Evolutionary conservation across 2,888 invertebrate species (phyloP), one percentile per base, ranked within the genome.

Genomic region (Lapara coniferarum): DNA sequence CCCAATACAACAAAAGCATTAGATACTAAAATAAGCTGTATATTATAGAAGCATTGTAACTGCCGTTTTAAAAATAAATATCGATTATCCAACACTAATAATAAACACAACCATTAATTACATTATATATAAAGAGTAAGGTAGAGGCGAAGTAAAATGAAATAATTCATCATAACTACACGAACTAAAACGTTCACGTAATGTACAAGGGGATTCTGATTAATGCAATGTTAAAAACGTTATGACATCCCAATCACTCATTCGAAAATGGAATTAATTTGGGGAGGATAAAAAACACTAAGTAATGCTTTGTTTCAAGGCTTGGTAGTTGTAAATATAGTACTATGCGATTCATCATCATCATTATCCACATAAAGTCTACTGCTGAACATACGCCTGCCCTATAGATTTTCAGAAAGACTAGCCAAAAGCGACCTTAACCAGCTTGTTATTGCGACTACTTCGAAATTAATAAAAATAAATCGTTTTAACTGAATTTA

Each of bases 221-320:
- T 46, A 49, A 63, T 63, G 63, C 16, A 49, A 63, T 19, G 46
- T 63, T 63, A 63, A 63, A 63, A 63, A 63, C 63, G 63, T 63
- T 63, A 63, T 63, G 63, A 49, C 63, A 63, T 8, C 10, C 49
- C 12, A 63, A 63, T 63, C 63, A 63, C 16, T 63, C 63, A 63
- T 63, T 49, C 46, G 49, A 63, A 53, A 63, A 63, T 49, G 63
- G 63, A 63, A 63, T 63, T 63, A 63, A 63, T 63, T 63, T 63
- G 19, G 63, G 63, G 49, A 19, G 49, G 3, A 2, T 2, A 25
- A 59, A 49, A 49, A 63, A 49, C 49, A 19, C 10, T 49, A 57
- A 58, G 30, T 19, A 63, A 49, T 19, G 63, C 37, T 58, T 58
- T 58, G 57, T 58, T 58, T 56, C 19, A 25, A 19, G 56, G 56